A percentile compares a stretch with the other conserved stretches of the same genome.
Evolutionary conservation across 1,140 invertebrate genomes (phyloP).

Genomic region (Caenorhabditis remanei): DNA sequence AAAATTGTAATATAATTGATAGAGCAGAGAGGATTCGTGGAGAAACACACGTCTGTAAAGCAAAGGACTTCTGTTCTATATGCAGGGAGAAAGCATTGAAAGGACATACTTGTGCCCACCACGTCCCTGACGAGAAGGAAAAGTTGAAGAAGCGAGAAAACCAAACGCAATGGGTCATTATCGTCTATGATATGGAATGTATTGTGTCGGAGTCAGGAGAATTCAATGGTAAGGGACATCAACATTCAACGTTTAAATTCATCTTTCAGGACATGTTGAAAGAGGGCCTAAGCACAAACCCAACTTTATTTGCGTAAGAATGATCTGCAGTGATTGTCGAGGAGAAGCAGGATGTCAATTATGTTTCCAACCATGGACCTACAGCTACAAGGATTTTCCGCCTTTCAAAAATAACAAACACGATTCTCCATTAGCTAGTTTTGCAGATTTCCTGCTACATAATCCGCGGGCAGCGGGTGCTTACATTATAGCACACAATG

Average conservation of each 20-base stretch:
- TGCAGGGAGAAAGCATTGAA: background rate
- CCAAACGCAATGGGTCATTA: background rate
- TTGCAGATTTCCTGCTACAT: background rate
- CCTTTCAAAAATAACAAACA: background rate
- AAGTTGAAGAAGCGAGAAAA: background rate
- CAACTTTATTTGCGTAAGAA: background rate
- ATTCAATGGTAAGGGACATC: background rate
- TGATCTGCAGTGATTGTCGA: background rate
- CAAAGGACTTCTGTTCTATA: background rate
- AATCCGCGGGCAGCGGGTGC: background rate
- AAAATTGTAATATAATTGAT: background rate
- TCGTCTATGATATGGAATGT: constrained; percentile 6
- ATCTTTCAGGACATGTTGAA: background rate
- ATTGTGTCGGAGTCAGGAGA: background rate
- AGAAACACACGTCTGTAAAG: background rate
- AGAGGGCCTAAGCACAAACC: background rate
- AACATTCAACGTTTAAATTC: background rate
- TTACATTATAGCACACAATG: background rate
- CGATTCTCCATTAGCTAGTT: background rate
- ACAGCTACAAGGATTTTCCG: background rate
- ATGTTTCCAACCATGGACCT: background rate
- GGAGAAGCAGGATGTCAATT: background rate
- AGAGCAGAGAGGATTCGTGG: background rate
- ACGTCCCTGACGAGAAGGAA: background rate
- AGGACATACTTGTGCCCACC: background rate